These are phyloP conservation scores for Drosophila borealis DNA, from an alignment of 2,888 invertebrate genomes.

Conservation along the genomic window DNA sequence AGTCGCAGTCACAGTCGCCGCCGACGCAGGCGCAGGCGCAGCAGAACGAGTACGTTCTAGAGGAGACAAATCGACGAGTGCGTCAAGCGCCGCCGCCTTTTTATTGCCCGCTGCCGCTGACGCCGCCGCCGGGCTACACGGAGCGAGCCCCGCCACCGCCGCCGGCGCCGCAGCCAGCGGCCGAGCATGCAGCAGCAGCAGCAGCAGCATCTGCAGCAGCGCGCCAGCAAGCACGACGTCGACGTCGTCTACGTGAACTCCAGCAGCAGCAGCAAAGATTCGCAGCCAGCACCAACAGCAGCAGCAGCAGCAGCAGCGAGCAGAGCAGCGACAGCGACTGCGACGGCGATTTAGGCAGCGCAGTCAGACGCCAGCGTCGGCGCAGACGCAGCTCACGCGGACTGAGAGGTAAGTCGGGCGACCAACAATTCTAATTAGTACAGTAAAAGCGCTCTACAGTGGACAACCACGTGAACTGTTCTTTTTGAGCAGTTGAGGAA, in stretches of 20 bases:
- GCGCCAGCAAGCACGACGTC: constrained; percentile 65
- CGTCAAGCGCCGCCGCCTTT: constrained; percentile 75
- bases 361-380: constrained; percentile 56
- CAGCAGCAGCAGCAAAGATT: constrained; percentile 65
- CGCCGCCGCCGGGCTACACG: constrained; percentile 83
- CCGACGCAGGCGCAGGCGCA: constrained; percentile 42
- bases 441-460: neutral
- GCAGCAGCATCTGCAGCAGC: constrained; percentile 47
- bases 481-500: no score
- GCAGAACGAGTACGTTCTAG: constrained; percentile 66
- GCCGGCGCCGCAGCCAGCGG: constrained; percentile 30
- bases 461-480: no score
- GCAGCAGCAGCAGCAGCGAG: constrained; percentile 57
- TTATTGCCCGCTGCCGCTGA: constrained; percentile 76
- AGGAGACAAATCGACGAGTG: constrained; percentile 54
- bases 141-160: constrained; percentile 43
- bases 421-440: neutral
- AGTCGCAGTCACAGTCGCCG: constrained; percentile 9
- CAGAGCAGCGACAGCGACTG: constrained; percentile 50
- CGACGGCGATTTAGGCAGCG: constrained; percentile 40
- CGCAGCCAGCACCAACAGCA: constrained; percentile 62
- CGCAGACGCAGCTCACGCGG: constrained; percentile 59
- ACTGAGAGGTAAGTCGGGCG: constrained; percentile 63
- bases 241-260: constrained; percentile 64
- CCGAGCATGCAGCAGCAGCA: constrained; percentile 40